Evolutionary conservation across 2,797 vertebrate genomes (phyloP).

Genomic region (Acipenser ruthenus): DNA sequence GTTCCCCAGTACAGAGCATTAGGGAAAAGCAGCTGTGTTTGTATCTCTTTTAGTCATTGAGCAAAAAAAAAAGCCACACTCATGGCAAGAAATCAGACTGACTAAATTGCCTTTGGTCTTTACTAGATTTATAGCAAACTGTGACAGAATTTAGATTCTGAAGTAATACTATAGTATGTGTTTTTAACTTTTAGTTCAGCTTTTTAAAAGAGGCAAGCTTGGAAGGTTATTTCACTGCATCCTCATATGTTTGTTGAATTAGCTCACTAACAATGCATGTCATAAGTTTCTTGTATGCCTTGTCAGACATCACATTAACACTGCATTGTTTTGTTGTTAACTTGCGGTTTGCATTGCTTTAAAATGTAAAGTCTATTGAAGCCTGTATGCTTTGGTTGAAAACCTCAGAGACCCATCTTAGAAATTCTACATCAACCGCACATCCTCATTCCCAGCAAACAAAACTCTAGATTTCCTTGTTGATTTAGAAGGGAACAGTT

Average conservation of each 20-base stretch:
- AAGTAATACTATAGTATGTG: too few species aligned
- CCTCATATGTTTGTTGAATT: too few species aligned
- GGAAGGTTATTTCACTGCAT: too few species aligned
- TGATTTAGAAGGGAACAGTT: neutral
- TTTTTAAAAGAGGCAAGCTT: too few species aligned
- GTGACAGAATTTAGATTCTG: too few species aligned
- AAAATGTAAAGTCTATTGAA: neutral
- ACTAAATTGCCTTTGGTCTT: too few species aligned
- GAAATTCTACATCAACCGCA: neutral
- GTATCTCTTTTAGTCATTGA: neutral
- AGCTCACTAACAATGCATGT: too few species aligned
- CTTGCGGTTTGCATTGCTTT: neutral
- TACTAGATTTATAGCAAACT: too few species aligned
- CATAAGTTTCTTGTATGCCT: neutral
- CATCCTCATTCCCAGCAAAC: too few species aligned
- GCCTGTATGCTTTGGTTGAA: constrained; percentile 1
- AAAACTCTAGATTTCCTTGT: neutral
- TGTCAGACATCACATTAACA: neutral
- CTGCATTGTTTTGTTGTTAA: neutral
- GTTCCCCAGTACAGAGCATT: constrained; percentile 14
- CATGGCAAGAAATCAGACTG: too few species aligned
- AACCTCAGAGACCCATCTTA: neutral
- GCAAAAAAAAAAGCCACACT: neutral
- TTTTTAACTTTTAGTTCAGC: too few species aligned
- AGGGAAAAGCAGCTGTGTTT: constrained; percentile 21